Evolutionary conservation across 2,888 invertebrate species (phyloP).

Genomic region (Ypsolopha sequella): DNA sequence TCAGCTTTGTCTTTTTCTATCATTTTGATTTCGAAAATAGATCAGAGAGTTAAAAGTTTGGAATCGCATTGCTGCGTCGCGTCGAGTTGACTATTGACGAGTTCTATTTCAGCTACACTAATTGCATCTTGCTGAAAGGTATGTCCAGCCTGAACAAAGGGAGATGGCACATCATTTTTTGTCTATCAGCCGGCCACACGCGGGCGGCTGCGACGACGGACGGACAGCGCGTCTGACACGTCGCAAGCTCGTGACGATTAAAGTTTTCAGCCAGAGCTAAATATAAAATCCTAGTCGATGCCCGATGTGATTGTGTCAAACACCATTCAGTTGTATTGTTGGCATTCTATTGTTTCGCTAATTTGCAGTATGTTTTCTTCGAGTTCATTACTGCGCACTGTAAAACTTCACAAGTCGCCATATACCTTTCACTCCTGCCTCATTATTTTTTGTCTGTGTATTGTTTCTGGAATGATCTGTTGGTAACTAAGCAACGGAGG

Average conservation of each 20-base stretch:
- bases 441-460: too few relatives aligned
- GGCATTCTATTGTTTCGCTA: conserved; percentile 21
- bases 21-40: conserved; percentile 65
- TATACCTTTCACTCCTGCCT: too few relatives aligned
- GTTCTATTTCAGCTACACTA: conserved; percentile 63
- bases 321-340: conserved; percentile 15
- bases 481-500: too few relatives aligned
- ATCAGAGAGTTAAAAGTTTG: conserved; percentile 59
- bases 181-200: conserved; percentile 63
- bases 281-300: conserved; percentile 40
- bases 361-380: conserved; percentile 6
- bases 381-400: too few relatives aligned
- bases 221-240: conserved; percentile 52
- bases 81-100: conserved; percentile 42
- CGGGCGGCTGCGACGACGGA: conserved; percentile 46
- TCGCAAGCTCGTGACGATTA: conserved; percentile 50
- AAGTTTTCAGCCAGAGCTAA: conserved; percentile 64
- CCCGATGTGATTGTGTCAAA: conserved; percentile 23
- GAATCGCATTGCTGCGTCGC: conserved; percentile 53
- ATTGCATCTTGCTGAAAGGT: conserved; percentile 70
- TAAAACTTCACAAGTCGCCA: too few relatives aligned
- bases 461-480: too few relatives aligned
- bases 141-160: conserved; percentile 69
- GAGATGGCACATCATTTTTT: conserved; percentile 65
- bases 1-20: conserved; percentile 18